A percentile compares a stretch with the other conserved stretches of the same genome.
phyloP scores from a whole-genome alignment of 1,140 invertebrate genomes.

The Sipha flava region DNA sequence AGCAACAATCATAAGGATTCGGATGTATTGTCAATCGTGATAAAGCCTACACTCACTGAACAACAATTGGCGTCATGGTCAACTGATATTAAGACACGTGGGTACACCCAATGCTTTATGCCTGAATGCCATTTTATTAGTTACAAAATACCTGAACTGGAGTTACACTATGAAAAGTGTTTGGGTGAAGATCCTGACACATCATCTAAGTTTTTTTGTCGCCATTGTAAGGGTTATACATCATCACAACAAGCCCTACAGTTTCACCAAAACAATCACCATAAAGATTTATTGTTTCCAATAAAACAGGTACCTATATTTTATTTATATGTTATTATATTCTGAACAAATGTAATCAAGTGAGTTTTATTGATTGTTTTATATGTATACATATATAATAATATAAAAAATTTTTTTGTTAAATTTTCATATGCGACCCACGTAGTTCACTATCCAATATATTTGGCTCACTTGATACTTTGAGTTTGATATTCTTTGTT shows the following conservation, averaged over 20 bases:
- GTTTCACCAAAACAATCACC: constrained; percentile 20
- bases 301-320: constrained; percentile 18
- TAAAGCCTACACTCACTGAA: constrained; percentile 1
- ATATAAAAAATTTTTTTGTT: no score
- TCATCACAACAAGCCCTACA: constrained; percentile 12
- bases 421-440: no score
- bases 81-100: constrained; percentile 14
- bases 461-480: no score
- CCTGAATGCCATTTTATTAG: constrained; percentile 27
- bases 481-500: no score
- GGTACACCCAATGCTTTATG: constrained; percentile 18
- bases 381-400: no score
- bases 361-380: no score
- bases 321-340: no score
- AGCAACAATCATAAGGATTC: constrained; percentile 18
- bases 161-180: constrained; percentile 10
- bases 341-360: no score
- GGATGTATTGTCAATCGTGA: constrained; percentile 15
- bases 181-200: constrained; percentile 16
- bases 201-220: constrained; percentile 7
- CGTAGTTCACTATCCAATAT: no score
- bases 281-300: constrained; percentile 24
- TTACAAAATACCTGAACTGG: constrained; percentile 3
- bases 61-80: background rate
- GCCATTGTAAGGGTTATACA: constrained; percentile 24